A percentile compares a stretch with the other conserved stretches of the same genome.
These are phyloP conservation scores for Brachypteracias leptosomus DNA, from an alignment of 2,113 vertebrate species.

Conservation along the genomic window DNA sequence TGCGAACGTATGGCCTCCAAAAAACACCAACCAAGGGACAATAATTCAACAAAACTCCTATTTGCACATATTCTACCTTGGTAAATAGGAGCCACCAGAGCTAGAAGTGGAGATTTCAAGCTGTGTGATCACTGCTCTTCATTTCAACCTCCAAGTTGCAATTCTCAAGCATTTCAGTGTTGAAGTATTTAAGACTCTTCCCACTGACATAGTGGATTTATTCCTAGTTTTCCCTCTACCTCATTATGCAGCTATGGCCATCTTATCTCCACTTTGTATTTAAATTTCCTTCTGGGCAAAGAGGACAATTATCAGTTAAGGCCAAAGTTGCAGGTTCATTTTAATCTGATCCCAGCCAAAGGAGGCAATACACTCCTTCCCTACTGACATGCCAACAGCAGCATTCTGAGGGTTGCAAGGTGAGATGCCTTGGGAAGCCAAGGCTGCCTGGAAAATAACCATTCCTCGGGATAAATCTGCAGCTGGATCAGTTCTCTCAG, in stretches of 20 bases:
- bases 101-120: fast-evolving
- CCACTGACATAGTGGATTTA: neutral
- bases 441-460: neutral
- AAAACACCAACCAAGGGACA: neutral
- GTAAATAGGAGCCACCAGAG: neutral
- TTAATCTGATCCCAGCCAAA: neutral
- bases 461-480: neutral
- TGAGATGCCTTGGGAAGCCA: neutral
- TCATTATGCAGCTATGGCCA: neutral
- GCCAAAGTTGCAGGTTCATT: neutral
- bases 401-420: neutral
- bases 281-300: neutral
- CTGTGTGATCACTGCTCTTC: neutral
- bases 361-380: neutral
- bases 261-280: neutral
- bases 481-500: neutral
- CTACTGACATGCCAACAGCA: neutral
- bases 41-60: neutral
- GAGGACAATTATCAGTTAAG: neutral
- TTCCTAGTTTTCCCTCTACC: neutral
- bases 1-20: neutral
- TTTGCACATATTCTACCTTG: neutral
- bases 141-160: neutral
- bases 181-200: neutral
- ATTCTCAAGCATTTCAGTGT: neutral